phyloP scores from a whole-genome alignment of 1,140 invertebrate genomes.

The Drosophila busckii region DNA sequence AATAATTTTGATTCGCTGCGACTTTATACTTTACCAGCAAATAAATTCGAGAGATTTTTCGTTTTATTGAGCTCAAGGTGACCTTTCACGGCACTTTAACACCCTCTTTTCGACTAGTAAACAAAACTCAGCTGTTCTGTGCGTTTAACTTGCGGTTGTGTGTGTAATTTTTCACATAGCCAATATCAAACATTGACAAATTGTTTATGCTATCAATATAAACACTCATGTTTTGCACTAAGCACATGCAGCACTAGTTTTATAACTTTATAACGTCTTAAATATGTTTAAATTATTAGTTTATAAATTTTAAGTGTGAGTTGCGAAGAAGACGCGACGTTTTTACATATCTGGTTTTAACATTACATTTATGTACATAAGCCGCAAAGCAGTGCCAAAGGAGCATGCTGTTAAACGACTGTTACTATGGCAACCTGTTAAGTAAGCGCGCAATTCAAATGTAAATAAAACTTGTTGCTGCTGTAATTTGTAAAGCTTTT shows the following conservation, averaged over 20 bases:
- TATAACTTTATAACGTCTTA: too few relatives aligned
- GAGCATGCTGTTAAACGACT: neutral
- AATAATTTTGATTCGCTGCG: constrained; percentile 18
- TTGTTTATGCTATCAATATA: too few relatives aligned
- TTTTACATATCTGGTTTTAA: too few relatives aligned
- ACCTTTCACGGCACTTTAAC: constrained; percentile 50
- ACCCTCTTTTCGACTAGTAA: constrained; percentile 47
- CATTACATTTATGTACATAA: too few relatives aligned
- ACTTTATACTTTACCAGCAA: constrained; percentile 53
- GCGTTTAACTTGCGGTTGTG: neutral
- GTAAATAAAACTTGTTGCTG: neutral
- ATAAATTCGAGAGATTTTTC: constrained; percentile 48
- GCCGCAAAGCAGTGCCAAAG: too few relatives aligned
- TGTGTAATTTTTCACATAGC: neutral
- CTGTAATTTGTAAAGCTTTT: constrained; percentile 26
- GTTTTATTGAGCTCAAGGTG: constrained; percentile 64
- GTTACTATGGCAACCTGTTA: constrained; percentile 25
- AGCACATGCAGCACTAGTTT: too few relatives aligned
- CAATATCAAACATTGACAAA: too few relatives aligned
- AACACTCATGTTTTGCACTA: too few relatives aligned
- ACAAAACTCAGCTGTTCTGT: constrained; percentile 59
- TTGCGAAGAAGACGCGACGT: too few relatives aligned
- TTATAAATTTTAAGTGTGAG: too few relatives aligned
- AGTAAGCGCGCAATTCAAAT: neutral
- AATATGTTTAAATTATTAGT: too few relatives aligned